phyloP scores from a whole-genome alignment of 2,888 invertebrate genomes.

The Galeopsomyia nigrocyanea region DNA sequence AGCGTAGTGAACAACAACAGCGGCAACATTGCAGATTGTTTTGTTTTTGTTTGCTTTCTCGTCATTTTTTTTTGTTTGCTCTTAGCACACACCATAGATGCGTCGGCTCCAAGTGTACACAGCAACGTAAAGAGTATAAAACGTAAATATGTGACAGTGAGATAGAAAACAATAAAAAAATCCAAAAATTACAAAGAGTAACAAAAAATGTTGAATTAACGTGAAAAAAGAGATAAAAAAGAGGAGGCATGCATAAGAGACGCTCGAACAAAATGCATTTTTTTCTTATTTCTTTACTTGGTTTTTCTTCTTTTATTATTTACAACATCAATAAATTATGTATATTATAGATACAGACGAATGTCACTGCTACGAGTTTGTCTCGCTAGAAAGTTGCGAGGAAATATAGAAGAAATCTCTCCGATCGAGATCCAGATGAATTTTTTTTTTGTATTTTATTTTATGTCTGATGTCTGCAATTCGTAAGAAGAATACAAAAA shows the following conservation, averaged over 20 bases:
- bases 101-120: slow-evolving; percentile 2
- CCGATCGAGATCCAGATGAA: slow-evolving; percentile 51
- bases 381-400: slow-evolving; percentile 49
- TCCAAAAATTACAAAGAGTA: slow-evolving; percentile 12
- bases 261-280: slow-evolving; percentile 43
- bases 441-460: slow-evolving; percentile 36
- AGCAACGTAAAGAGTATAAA: slow-evolving; percentile 14
- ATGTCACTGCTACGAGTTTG: slow-evolving; percentile 52
- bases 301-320: slow-evolving; percentile 48
- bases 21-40: slow-evolving; percentile 57
- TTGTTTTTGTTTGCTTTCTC: slow-evolving; percentile 21
- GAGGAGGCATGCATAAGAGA: slow-evolving; percentile 51
- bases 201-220: background rate
- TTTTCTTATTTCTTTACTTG: slow-evolving; percentile 42
- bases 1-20: slow-evolving; percentile 62
- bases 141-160: slow-evolving; percentile 13
- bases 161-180: slow-evolving; percentile 7
- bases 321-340: slow-evolving; percentile 53
- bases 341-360: slow-evolving; percentile 53
- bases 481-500: background rate
- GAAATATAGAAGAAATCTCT: slow-evolving; percentile 50
- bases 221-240: slow-evolving; percentile 41
- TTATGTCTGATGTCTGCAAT: background rate
- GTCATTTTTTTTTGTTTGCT: slow-evolving; percentile 5
- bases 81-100: slow-evolving; percentile 17